These are phyloP conservation scores for Sisyra terminalis DNA, from an alignment of 2,888 invertebrate species.

Conservation along the genomic window DNA sequence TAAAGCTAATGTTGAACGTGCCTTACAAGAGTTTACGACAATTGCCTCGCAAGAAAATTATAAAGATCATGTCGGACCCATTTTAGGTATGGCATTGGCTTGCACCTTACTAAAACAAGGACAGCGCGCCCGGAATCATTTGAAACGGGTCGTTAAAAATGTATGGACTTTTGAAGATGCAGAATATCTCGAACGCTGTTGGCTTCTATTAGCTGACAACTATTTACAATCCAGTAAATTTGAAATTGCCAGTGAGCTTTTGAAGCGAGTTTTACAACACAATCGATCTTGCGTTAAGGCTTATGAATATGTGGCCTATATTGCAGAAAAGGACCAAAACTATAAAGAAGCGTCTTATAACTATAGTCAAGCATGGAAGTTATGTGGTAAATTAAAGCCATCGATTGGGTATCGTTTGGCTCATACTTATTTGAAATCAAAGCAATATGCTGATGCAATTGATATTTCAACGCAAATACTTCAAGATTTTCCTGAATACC, in stretches of 20 bases:
- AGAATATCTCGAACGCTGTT: conserved; percentile 87
- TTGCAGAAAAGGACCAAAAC: conserved; percentile 84
- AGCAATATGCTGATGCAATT: conserved; percentile 78
- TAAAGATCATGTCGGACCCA: conserved; percentile 69
- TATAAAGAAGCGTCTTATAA: conserved; percentile 69
- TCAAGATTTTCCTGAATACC: conserved; percentile 69
- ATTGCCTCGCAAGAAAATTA: conserved; percentile 52
- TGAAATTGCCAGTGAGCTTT: conserved; percentile 71
- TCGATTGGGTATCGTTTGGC: conserved; percentile 85
- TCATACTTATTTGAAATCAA: conserved; percentile 79
- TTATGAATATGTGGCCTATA: conserved; percentile 70
- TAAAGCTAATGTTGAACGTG: conserved; percentile 68
- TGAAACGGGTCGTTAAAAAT: conserved; percentile 74
- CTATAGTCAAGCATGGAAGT: conserved; percentile 77
- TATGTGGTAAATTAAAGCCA: conserved; percentile 66
- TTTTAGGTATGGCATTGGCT: conserved; percentile 53
- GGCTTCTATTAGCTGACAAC: conserved; percentile 85
- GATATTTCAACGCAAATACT: conserved; percentile 77
- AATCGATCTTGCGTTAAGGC: conserved; percentile 83
- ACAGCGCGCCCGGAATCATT: conserved; percentile 79
- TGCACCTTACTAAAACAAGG: conserved; percentile 80
- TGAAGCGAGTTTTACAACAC: conserved; percentile 60
- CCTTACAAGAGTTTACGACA: conserved; percentile 59
- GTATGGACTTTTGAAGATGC: conserved; percentile 92
- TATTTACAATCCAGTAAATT: conserved; percentile 69